Percentiles rank a stretch among this genome's conserved stretches.
Evolutionary conservation across 2,888 invertebrate species (phyloP).

Genomic region (Ephialtes manifestator): DNA sequence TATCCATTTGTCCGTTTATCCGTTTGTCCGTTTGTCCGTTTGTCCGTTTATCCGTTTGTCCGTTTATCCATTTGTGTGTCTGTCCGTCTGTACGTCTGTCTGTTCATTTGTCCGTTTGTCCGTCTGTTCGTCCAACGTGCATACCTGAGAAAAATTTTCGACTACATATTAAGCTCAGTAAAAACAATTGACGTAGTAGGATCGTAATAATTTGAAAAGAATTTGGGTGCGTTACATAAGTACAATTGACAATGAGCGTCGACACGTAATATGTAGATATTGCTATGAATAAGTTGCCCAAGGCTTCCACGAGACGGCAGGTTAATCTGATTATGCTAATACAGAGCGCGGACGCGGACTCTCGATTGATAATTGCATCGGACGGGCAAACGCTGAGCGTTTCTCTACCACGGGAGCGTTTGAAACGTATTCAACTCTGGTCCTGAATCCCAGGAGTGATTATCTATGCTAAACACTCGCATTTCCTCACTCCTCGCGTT

Average conservation of each 20-base stretch:
- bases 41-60: too few relatives aligned
- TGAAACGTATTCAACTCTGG: slow-evolving; percentile 64
- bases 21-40: too few relatives aligned
- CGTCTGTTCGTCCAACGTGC: too few relatives aligned
- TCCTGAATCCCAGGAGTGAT: slow-evolving; percentile 80
- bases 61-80: too few relatives aligned
- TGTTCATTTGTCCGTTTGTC: too few relatives aligned
- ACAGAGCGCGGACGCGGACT: slow-evolving; percentile 73
- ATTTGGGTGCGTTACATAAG: too few relatives aligned
- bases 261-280: slow-evolving; percentile 33
- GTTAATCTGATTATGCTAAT: slow-evolving; percentile 82
- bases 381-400: slow-evolving; percentile 38
- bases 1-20: too few relatives aligned
- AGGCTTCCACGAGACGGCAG: slow-evolving; percentile 64
- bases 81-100: too few relatives aligned
- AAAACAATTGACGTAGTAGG: too few relatives aligned
- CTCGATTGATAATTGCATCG: slow-evolving; percentile 82
- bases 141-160: too few relatives aligned
- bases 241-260: background rate
- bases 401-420: slow-evolving; percentile 41
- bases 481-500: slow-evolving; percentile 71
- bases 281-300: slow-evolving; percentile 44
- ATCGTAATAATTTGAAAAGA: too few relatives aligned
- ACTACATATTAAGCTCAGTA: too few relatives aligned
- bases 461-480: slow-evolving; percentile 82